Evolutionary conservation across 35 echinoderm and acorn worm genomes (phyloP).

Genomic region (Apostichopus californicus): DNA sequence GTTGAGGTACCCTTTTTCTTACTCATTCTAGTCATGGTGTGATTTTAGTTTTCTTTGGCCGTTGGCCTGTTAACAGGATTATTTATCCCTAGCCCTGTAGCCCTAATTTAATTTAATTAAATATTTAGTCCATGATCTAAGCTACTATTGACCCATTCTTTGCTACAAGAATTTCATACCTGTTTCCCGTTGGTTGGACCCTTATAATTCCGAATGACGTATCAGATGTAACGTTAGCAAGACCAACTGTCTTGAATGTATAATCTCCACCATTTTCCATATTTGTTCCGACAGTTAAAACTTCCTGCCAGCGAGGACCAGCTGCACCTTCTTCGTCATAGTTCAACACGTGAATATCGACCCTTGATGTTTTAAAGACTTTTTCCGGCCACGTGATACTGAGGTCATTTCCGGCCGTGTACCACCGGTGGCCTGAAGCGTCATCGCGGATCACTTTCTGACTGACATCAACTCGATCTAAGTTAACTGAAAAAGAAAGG

Average conservation of each 20-base stretch:
- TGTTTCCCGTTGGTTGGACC: neutral
- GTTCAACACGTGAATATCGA: constrained; percentile 39
- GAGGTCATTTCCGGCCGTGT: constrained; percentile 37
- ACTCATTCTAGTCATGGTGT: too few species aligned
- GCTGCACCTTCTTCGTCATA: constrained; percentile 50
- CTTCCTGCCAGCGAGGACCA: constrained; percentile 53
- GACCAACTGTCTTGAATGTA: constrained; percentile 37
- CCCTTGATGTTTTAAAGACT: neutral
- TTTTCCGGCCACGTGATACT: constrained; percentile 29
- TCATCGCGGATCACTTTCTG: neutral
- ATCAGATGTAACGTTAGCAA: constrained; percentile 39
- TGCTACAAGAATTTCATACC: neutral
- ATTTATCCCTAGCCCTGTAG: too few species aligned
- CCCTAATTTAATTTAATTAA: too few species aligned
- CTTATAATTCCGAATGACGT: constrained; percentile 60
- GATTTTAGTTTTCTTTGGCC: too few species aligned
- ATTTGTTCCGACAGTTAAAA: constrained; percentile 36
- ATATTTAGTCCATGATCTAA: too few species aligned
- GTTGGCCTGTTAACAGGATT: too few species aligned
- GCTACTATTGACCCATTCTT: neutral
- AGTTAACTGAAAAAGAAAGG: neutral
- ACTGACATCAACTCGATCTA: constrained; percentile 29
- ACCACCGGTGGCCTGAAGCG: neutral
- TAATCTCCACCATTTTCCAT: constrained; percentile 25
- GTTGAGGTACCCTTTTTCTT: too few species aligned